Percentiles rank a stretch among this genome's conserved stretches.
phyloP scores from a whole-genome alignment of 2,888 invertebrate species.

The Rhopalosiphum nymphaeae region DNA sequence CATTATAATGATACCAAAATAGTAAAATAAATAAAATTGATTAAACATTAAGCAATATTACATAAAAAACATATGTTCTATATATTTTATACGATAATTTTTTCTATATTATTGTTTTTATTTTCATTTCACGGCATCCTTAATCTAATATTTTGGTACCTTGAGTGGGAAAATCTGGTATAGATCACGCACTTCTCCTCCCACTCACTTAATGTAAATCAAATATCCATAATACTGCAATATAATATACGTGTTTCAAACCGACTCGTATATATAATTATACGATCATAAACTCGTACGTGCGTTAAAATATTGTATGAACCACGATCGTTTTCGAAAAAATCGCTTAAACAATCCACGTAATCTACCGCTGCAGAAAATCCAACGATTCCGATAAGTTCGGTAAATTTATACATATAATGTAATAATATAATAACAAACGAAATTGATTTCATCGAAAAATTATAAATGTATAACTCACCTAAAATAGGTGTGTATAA shows the following conservation, averaged over 20 bases:
- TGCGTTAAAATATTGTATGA: neutral
- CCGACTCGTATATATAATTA: neutral
- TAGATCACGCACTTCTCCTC: neutral
- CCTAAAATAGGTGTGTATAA: too few species aligned
- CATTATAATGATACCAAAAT: neutral
- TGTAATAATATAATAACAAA: neutral
- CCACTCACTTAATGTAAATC: neutral
- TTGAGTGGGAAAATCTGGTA: neutral
- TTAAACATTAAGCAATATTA: neutral
- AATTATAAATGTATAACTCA: neutral
- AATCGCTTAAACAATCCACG: neutral
- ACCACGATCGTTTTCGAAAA: neutral
- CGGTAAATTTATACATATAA: neutral
- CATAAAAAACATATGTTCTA: neutral
- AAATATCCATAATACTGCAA: neutral
- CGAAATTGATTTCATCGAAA: neutral
- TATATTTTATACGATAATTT: neutral
- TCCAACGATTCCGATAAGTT: neutral
- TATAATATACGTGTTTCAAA: neutral
- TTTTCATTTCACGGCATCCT: neutral
- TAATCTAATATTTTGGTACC: neutral
- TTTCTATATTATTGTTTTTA: neutral
- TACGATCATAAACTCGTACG: neutral
- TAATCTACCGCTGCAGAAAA: neutral
- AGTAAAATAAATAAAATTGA: neutral